These are phyloP conservation scores for Eptatretus burgeri DNA, from an alignment of 2,113 vertebrate genomes.

Conservation along the genomic window DNA sequence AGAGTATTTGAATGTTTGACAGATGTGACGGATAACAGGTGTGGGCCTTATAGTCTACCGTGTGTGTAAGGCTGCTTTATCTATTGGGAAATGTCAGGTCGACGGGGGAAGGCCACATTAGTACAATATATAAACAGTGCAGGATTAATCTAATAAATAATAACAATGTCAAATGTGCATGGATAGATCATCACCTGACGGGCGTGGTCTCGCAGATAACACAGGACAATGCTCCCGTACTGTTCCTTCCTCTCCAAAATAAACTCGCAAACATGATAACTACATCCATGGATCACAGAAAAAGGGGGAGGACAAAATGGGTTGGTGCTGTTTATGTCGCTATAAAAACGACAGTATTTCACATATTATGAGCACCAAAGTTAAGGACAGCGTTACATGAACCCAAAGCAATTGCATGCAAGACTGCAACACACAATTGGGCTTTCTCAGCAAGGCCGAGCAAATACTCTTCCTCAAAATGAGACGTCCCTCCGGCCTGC, in stretches of 20 bases:
- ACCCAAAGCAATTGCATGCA: background rate
- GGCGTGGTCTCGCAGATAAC: constrained; percentile 57
- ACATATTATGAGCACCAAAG: background rate
- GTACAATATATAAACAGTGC: too few relatives aligned
- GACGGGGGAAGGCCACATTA: too few relatives aligned
- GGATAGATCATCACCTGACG: constrained; percentile 28
- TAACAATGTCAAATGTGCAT: too few relatives aligned
- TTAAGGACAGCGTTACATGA: background rate
- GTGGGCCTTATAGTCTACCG: too few relatives aligned
- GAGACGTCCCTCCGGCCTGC: constrained; percentile 64
- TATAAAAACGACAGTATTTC: background rate
- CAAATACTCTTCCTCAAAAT: constrained; percentile 59
- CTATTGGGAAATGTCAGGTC: too few relatives aligned
- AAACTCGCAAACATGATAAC: constrained; percentile 88
- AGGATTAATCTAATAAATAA: too few relatives aligned
- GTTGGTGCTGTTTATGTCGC: background rate
- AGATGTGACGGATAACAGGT: too few relatives aligned
- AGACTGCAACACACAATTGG: constrained; percentile 49
- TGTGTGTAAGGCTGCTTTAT: too few relatives aligned
- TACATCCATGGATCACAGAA: constrained; percentile 15
- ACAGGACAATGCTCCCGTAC: constrained; percentile 58
- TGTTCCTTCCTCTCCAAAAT: constrained; percentile 61
- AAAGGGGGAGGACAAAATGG: background rate
- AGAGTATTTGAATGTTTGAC: too few relatives aligned
- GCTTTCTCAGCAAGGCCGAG: constrained; percentile 62